Evolutionary conservation across 1,140 invertebrate species (phyloP).

Genomic region (Gryllus bimaculatus): DNA sequence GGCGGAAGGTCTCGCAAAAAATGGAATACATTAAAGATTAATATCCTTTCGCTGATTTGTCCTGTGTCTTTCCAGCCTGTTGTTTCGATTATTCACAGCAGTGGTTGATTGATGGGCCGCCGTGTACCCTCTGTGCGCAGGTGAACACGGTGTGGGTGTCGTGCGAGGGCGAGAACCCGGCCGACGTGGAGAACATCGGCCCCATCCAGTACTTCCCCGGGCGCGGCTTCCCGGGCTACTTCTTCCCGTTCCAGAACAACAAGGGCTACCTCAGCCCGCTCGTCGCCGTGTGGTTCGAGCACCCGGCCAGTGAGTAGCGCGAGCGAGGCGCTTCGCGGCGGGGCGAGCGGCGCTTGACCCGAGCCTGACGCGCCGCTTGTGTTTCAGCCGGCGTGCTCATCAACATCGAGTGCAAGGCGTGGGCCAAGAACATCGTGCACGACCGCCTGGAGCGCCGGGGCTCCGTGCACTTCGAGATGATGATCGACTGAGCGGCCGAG

Average conservation of each 20-base stretch:
- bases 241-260: slow-evolving; percentile 71
- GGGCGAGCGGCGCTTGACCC: too few species aligned
- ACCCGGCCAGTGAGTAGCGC: slow-evolving; percentile 60
- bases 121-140: too few species aligned
- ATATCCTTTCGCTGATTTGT: too few species aligned
- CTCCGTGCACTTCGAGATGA: slow-evolving; percentile 89
- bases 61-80: too few species aligned
- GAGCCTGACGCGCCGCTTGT: not conserved
- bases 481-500: slow-evolving; percentile 66
- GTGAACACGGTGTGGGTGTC: slow-evolving; percentile 73
- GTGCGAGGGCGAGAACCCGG: slow-evolving; percentile 82
- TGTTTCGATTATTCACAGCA: too few species aligned
- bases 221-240: slow-evolving; percentile 65
- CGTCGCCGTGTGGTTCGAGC: slow-evolving; percentile 77
- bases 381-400: slow-evolving; percentile 74
- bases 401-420: slow-evolving; percentile 94
- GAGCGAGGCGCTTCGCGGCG: not conserved
- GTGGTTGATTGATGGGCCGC: too few species aligned
- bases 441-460: slow-evolving; percentile 80
- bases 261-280: slow-evolving; percentile 79
- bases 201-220: slow-evolving; percentile 69
- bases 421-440: slow-evolving; percentile 86
- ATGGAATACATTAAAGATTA: too few species aligned
- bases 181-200: slow-evolving; percentile 82
- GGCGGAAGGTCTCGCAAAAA: too few species aligned